Evolutionary conservation across 2,113 vertebrate genomes (phyloP).

Genomic region (Lamprotornis superbus): DNA sequence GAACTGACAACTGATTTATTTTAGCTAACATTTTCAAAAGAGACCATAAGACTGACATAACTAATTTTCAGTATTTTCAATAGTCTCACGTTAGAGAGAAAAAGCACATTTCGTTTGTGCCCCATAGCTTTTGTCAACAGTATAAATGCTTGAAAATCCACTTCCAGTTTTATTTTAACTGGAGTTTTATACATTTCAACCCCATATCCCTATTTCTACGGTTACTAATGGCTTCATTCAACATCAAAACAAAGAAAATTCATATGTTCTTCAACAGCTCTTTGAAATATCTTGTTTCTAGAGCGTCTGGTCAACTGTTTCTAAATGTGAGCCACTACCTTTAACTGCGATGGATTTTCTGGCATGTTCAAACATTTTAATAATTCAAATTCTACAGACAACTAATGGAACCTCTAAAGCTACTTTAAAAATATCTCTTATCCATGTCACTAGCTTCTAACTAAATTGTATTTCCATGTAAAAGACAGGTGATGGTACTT

Average conservation of each 20-base stretch:
- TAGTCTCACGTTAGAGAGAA: not conserved
- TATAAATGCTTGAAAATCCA: not conserved
- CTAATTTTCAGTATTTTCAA: not conserved
- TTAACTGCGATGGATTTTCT: not conserved
- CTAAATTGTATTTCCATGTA: not conserved
- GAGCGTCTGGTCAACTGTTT: not conserved
- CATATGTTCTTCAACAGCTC: not conserved
- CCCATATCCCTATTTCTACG: not conserved
- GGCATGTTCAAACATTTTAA: not conserved
- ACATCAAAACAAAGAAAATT: not conserved
- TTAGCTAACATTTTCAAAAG: not conserved
- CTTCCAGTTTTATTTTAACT: not conserved
- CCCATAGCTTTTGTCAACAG: not conserved
- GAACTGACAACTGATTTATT: not conserved
- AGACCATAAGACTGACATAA: not conserved
- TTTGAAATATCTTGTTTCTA: not conserved
- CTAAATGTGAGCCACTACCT: not conserved
- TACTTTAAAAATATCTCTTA: not conserved
- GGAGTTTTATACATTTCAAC: not conserved
- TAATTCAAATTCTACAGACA: not conserved
- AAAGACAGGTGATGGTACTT: not conserved
- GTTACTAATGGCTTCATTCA: not conserved
- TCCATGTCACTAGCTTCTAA: not conserved
- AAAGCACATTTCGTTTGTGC: not conserved
- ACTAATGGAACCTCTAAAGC: not conserved